These are phyloP conservation scores for Sitobion miscanthi DNA, from an alignment of 1,140 invertebrate genomes.

Conservation along the genomic window DNA sequence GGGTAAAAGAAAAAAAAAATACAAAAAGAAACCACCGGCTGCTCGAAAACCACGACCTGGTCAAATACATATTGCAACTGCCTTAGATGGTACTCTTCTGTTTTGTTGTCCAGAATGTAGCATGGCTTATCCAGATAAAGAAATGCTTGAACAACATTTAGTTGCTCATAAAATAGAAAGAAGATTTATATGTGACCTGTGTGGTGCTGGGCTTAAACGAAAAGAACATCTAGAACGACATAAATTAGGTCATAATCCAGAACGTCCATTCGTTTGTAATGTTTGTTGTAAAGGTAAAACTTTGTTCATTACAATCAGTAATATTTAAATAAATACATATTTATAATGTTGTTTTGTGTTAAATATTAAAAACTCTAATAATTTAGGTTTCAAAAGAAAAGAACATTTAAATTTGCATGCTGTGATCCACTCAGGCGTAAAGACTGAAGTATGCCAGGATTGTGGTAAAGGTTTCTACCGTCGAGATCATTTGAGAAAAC, in stretches of 20 bases:
- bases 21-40: constrained; percentile 79
- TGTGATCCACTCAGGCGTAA: constrained; percentile 81
- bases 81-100: constrained; percentile 73
- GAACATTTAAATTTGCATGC: constrained; percentile 81
- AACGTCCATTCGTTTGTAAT: constrained; percentile 77
- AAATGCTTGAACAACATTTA: constrained; percentile 76
- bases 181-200: constrained; percentile 70
- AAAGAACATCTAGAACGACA: constrained; percentile 81
- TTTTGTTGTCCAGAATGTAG: constrained; percentile 82
- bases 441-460: constrained; percentile 72
- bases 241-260: constrained; percentile 79
- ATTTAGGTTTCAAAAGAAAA: constrained; percentile 75
- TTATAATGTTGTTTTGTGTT: neutral
- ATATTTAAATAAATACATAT: neutral
- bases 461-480: constrained; percentile 82
- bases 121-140: constrained; percentile 79
- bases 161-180: constrained; percentile 79
- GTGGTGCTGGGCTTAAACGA: constrained; percentile 74
- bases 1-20: constrained; percentile 76
- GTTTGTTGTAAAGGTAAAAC: constrained; percentile 71
- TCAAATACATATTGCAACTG: constrained; percentile 75
- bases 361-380: constrained; percentile 9
- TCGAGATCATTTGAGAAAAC: constrained; percentile 75
- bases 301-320: neutral
- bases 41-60: constrained; percentile 75